Percentiles rank a stretch among this genome's conserved stretches.
These are phyloP conservation scores for Pelecanus crispus DNA, from an alignment of 2,113 vertebrate genomes.

Conservation along the genomic window DNA sequence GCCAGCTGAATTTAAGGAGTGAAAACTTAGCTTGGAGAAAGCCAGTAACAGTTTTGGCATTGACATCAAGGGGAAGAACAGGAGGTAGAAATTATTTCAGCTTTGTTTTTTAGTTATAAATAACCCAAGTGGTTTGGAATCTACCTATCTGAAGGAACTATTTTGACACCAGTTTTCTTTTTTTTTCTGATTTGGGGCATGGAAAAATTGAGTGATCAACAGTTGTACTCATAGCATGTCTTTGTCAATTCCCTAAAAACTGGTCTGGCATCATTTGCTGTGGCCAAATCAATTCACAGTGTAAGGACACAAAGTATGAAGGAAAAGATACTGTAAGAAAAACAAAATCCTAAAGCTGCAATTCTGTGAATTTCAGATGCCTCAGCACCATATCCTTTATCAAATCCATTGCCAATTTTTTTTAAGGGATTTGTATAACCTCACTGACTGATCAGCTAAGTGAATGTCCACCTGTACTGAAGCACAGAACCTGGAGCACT, in stretches of 20 bases:
- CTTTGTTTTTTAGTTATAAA: conserved; percentile 14
- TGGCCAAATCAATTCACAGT: not conserved
- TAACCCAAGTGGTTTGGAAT: not conserved
- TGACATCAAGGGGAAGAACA: not conserved
- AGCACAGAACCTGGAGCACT: not conserved
- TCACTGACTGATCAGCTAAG: not conserved
- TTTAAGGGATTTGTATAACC: not conserved
- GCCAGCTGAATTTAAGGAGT: not conserved
- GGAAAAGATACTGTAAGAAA: not conserved
- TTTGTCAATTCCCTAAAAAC: not conserved
- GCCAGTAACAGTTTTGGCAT: not conserved
- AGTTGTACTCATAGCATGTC: not conserved
- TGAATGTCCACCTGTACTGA: not conserved
- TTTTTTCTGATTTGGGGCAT: not conserved
- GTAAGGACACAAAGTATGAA: not conserved
- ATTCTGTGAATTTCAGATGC: not conserved
- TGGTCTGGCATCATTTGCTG: not conserved
- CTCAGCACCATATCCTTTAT: not conserved
- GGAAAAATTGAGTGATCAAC: not conserved
- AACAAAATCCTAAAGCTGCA: not conserved
- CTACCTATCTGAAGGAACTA: not conserved
- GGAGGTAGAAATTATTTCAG: not conserved
- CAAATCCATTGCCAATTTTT: not conserved
- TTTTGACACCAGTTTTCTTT: not conserved
- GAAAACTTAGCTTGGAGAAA: not conserved